phyloP scores from a whole-genome alignment of 2,888 invertebrate species.

The Pemphredon lugubris region DNA sequence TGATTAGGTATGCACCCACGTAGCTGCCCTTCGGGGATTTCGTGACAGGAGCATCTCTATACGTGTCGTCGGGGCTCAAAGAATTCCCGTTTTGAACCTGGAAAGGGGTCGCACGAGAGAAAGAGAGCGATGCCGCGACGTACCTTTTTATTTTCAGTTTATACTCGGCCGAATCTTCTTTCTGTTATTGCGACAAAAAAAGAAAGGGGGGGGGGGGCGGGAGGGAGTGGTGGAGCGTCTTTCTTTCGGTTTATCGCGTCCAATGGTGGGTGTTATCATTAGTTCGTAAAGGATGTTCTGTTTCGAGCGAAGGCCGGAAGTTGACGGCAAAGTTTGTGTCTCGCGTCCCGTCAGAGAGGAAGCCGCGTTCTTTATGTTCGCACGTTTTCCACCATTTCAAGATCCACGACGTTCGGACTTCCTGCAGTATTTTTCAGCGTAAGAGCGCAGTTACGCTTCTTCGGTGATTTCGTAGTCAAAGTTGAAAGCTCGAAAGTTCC shows the following conservation, averaged over 20 bases:
- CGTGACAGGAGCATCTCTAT: slow-evolving; percentile 47
- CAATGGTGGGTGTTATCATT: too few relatives aligned
- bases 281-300: too few relatives aligned
- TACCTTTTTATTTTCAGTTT: slow-evolving; percentile 13
- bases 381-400: neutral
- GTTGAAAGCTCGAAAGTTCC: neutral
- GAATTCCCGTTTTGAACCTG: slow-evolving; percentile 29
- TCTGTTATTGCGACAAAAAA: neutral
- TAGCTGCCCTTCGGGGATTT: slow-evolving; percentile 49
- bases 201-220: too few relatives aligned
- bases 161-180: slow-evolving; percentile 23
- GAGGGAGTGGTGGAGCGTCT: too few relatives aligned
- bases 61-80: slow-evolving; percentile 54
- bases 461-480: neutral
- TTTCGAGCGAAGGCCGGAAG: too few relatives aligned
- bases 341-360: neutral
- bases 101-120: slow-evolving; percentile 30
- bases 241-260: too few relatives aligned
- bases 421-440: neutral
- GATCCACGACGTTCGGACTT: neutral
- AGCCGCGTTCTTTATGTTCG: neutral
- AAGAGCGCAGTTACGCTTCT: neutral
- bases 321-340: too few relatives aligned
- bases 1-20: slow-evolving; percentile 60
- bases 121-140: slow-evolving; percentile 13